Evolutionary conservation across 2,888 invertebrate species (phyloP).

Genomic region (Suillia variegata): DNA sequence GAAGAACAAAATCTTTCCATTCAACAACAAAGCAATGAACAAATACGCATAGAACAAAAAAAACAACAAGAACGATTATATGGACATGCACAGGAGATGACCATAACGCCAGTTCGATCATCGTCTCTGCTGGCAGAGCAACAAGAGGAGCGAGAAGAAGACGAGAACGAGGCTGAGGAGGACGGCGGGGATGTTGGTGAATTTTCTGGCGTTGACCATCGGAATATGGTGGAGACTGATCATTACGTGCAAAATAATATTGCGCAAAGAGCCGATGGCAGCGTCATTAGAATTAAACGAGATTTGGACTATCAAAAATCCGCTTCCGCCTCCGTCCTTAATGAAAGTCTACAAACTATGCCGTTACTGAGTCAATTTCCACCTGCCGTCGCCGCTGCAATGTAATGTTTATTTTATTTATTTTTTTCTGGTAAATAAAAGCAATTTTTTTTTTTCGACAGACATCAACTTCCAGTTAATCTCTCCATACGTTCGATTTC

Average conservation of each 20-base stretch:
- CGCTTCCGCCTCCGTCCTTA: not conserved
- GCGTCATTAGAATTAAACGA: no score
- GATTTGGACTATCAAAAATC: constrained; percentile 1
- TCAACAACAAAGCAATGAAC: not conserved
- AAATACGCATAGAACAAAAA: constrained; percentile 15
- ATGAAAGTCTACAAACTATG: constrained; percentile 25
- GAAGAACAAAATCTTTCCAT: no score
- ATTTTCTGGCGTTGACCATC: constrained; percentile 19
- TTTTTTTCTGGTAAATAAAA: no score
- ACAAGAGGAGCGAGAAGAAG: constrained; percentile 42
- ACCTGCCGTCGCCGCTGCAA: constrained; percentile 36
- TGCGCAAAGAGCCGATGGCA: not conserved
- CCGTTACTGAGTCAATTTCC: constrained; percentile 46
- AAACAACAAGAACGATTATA: constrained; percentile 28
- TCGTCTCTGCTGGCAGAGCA: not conserved
- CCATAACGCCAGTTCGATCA: constrained; percentile 24
- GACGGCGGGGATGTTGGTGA: constrained; percentile 30
- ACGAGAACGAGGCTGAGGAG: constrained; percentile 45
- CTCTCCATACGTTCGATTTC: constrained; percentile 53
- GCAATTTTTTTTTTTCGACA: no score
- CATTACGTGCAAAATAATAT: constrained; percentile 34
- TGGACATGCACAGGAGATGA: constrained; percentile 4
- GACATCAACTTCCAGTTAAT: constrained; percentile 54
- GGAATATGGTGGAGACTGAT: constrained; percentile 49
- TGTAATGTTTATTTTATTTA: constrained; percentile 28